Percentiles rank a stretch among this genome's conserved stretches.
These are phyloP conservation scores for Carollia perspicillata DNA, from an alignment of 2,113 vertebrate species.

Conservation along the genomic window DNA sequence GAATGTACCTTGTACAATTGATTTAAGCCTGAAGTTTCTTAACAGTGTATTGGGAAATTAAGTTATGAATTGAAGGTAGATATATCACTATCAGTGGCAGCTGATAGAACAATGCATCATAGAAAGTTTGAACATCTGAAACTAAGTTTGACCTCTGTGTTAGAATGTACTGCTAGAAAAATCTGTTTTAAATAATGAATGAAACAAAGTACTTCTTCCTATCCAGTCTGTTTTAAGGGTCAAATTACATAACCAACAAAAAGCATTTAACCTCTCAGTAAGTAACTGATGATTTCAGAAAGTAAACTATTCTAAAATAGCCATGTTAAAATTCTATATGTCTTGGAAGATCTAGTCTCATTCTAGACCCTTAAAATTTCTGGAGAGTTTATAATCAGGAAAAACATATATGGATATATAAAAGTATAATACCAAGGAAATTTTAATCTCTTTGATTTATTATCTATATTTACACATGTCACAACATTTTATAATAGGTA, in stretches of 20 bases:
- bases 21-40: constrained; percentile 10
- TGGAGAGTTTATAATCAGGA: not conserved
- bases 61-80: not conserved
- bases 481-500: not conserved
- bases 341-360: not conserved
- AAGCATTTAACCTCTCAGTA: not conserved
- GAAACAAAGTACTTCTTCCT: not conserved
- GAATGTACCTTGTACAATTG: not conserved
- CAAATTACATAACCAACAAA: constrained; percentile 9
- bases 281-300: not conserved
- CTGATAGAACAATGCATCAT: constrained; percentile 3
- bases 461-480: not conserved
- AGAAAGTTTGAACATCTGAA: constrained; percentile 40
- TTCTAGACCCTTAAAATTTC: not conserved
- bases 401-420: not conserved
- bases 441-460: not conserved
- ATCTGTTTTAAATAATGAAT: constrained; percentile 45
- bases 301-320: not conserved
- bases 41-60: not conserved
- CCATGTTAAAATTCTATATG: not conserved
- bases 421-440: not conserved
- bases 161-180: not conserved
- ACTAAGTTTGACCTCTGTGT: constrained; percentile 22
- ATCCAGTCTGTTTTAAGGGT: constrained; percentile 8
- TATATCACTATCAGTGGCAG: constrained; percentile 15